A percentile compares a stretch with the other conserved stretches of the same genome.
phyloP scores from a whole-genome alignment of 2,888 invertebrate genomes.

The Euclidia mi region DNA sequence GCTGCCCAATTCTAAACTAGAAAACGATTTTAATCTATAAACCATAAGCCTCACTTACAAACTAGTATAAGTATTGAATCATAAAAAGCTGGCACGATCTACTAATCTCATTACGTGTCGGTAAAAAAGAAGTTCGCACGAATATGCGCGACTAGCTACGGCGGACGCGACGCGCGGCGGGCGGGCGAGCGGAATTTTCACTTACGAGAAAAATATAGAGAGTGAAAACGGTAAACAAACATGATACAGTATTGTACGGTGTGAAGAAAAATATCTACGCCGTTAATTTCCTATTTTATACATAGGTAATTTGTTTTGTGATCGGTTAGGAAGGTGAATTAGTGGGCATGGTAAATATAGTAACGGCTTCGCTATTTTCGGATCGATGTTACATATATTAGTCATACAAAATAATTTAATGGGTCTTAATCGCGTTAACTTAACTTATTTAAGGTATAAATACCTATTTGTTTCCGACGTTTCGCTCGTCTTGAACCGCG shows the following conservation, averaged over 20 bases:
- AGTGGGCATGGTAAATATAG: too few relatives aligned
- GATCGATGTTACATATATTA: too few relatives aligned
- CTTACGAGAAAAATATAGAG: slow-evolving; percentile 83
- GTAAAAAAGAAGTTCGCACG: slow-evolving; percentile 56
- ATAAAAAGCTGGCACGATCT: slow-evolving; percentile 40
- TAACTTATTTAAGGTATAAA: too few relatives aligned
- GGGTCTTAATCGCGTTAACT: too few relatives aligned
- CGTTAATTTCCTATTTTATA: background rate
- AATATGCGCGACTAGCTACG: slow-evolving; percentile 29
- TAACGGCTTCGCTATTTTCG: too few relatives aligned
- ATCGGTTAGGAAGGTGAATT: background rate
- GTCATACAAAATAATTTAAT: too few relatives aligned
- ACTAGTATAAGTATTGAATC: slow-evolving; percentile 16
- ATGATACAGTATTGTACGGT: slow-evolving; percentile 66
- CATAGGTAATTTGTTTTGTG: background rate
- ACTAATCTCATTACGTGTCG: slow-evolving; percentile 52
- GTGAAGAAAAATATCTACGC: slow-evolving; percentile 48
- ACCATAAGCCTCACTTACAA: slow-evolving; percentile 7
- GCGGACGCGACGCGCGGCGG: slow-evolving; percentile 10
- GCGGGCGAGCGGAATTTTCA: slow-evolving; percentile 72
- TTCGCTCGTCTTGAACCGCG: too few relatives aligned
- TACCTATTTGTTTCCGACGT: too few relatives aligned
- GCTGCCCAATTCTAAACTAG: too few relatives aligned
- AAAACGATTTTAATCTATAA: background rate
- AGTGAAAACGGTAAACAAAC: slow-evolving; percentile 88